Evolutionary conservation across 2,888 invertebrate species (phyloP).

Genomic region (Temnothorax ravouxi): DNA sequence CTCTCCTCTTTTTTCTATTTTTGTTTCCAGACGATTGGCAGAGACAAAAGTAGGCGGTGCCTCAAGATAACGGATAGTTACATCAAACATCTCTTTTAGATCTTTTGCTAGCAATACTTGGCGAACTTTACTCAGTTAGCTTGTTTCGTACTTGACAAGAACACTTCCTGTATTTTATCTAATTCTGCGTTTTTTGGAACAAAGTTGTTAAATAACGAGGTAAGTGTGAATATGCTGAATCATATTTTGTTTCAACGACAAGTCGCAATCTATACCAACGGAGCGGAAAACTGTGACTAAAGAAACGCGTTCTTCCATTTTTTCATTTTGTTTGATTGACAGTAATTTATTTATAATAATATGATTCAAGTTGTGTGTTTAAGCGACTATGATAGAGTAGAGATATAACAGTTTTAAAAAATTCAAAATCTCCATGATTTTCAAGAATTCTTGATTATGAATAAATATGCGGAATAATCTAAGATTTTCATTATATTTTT

Average conservation of each 20-base stretch:
- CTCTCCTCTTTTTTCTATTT: background rate
- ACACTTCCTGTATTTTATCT: background rate
- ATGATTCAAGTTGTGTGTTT: no score
- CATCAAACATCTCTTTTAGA: background rate
- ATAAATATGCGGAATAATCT: background rate
- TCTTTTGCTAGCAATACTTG: background rate
- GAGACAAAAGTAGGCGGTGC: background rate
- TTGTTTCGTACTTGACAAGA: background rate
- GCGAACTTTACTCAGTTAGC: background rate
- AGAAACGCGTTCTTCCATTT: no score
- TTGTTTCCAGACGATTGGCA: background rate
- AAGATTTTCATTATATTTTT: no score
- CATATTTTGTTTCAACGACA: background rate
- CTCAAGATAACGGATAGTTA: background rate
- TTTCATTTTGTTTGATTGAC: no score
- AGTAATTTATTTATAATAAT: no score
- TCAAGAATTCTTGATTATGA: no score
- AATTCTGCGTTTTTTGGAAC: background rate
- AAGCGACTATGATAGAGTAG: no score
- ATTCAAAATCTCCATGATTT: no score
- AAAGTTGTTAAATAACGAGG: background rate
- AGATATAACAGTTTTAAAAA: no score
- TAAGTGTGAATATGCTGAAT: background rate
- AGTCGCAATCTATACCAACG: no score
- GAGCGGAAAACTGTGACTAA: no score